Conservation (phyloP, 2,797 vertebrate species). For the Artibeus jamaicensis region DNA sequence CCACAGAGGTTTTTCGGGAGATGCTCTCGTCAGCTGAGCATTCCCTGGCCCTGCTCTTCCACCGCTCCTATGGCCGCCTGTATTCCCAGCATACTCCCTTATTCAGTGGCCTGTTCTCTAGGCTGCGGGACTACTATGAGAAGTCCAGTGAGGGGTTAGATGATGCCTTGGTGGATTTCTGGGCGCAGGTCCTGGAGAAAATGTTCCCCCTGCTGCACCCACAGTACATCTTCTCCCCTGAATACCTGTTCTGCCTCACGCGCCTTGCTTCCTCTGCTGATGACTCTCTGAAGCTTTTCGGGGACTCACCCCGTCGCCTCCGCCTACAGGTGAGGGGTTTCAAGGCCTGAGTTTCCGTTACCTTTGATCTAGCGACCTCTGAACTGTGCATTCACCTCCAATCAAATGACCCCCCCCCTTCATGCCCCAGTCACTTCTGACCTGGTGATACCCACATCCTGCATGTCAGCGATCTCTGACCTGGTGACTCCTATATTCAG, state of each 20-base stretch:
- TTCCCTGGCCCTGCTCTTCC: conserved; percentile 92
- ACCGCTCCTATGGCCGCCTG: conserved; percentile 90
- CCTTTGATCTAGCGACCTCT: conserved; percentile 17
- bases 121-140: conserved; percentile 87
- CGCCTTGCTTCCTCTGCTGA: conserved; percentile 82
- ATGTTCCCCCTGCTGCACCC: conserved; percentile 92
- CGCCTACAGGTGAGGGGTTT: conserved; percentile 86
- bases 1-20: conserved; percentile 90
- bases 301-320: conserved; percentile 90
- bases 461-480: background rate
- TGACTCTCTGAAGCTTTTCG: conserved; percentile 90
- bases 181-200: conserved; percentile 90
- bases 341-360: conserved; percentile 33
- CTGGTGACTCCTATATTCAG: background rate
- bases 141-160: conserved; percentile 86
- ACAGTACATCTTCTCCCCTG: conserved; percentile 90
- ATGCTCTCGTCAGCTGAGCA: conserved; percentile 90
- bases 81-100: conserved; percentile 90
- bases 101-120: conserved; percentile 91
- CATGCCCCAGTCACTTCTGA: background rate
- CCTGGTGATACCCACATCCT: background rate
- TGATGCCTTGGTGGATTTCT: conserved; percentile 92
- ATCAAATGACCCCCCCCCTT: background rate
- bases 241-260: conserved; percentile 92
- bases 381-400: background rate